Evolutionary conservation across 2,888 invertebrate genomes (phyloP), one percentile per base, ranked within the genome.

Genomic region (Siphlonurus alternatus): DNA sequence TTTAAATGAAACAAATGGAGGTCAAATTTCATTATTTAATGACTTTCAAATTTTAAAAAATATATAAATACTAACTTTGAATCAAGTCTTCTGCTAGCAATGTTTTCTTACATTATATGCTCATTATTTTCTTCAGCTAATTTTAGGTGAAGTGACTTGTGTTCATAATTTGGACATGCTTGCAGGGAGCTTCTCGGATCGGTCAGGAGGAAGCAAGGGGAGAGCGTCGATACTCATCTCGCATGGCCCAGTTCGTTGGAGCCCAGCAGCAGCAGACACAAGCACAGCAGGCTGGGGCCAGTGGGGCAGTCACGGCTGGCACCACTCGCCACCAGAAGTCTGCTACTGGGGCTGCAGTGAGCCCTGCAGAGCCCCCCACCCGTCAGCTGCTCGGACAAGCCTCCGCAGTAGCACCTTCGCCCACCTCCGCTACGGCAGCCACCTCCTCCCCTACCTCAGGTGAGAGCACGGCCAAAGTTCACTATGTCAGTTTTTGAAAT

Each of bases 121-220:
- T n/a, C n/a, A n/a, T n/a, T n/a, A n/a, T n/a, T n/a, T n/a, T n/a
- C n/a, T n/a, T n/a, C n/a, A n/a, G n/a, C n/a, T n/a, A n/a, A n/a
- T n/a, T n/a, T n/a, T n/a, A n/a, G n/a, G n/a, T n/a, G n/a, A n/a
- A n/a, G n/a, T n/a, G n/a, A n/a, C n/a, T n/a, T n/a, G n/a, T n/a
- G n/a, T n/a, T n/a, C n/a, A n/a, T n/a, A n/a, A n/a, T n/a, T n/a
- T n/a, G n/a, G n/a, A n/a, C n/a, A n/a, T n/a, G n/a, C n/a, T 62
- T 65, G 1, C 66, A 77, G 77, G 72, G 78, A 67, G 78, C 77
- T 65, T 75, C 78, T 60, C 73, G 78, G 69, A 77, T 78, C 63
- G 76, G 75, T 54, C 77, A 77, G 65, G 74, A 75, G 61, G 78
- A 78, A 67, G 79, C 77, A 64, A 74, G 75, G 67, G 72, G 74